Evolutionary conservation across 2,888 invertebrate species (phyloP).

Genomic region (Chouioia cunea): DNA sequence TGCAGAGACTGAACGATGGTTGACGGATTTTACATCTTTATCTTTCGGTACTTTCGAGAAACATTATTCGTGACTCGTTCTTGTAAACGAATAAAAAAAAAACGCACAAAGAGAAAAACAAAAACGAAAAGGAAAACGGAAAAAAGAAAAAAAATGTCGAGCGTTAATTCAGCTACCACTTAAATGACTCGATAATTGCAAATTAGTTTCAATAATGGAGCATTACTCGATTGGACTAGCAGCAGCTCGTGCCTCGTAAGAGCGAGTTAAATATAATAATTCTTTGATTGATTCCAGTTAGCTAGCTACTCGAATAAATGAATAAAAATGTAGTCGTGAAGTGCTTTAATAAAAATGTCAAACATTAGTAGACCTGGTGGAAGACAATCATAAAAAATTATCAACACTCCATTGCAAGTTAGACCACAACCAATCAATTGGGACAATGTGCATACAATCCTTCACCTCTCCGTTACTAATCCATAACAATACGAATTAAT

Average conservation of each 20-base stretch:
- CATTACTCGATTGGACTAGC: constrained; percentile 14
- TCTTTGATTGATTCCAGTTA: neutral
- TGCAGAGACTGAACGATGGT: constrained; percentile 1
- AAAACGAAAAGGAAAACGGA: no score
- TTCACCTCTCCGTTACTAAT: constrained; percentile 39
- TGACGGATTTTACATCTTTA: neutral
- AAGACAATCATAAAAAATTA: constrained; percentile 15
- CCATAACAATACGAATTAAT: no score
- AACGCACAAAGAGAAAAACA: no score
- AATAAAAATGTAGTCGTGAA: constrained; percentile 7
- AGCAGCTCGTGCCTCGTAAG: neutral
- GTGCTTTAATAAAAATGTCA: constrained; percentile 14
- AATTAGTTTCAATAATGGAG: constrained; percentile 20
- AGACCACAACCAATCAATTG: constrained; percentile 43
- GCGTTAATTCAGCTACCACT: neutral
- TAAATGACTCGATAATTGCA: neutral
- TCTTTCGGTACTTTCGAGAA: neutral
- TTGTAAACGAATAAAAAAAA: no score
- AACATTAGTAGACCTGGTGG: constrained; percentile 33
- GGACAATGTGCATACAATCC: constrained; percentile 43
- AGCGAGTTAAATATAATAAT: constrained; percentile 7
- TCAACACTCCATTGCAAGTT: constrained; percentile 22
- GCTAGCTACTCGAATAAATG: constrained; percentile 1
- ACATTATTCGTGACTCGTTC: no score
- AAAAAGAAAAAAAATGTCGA: neutral